These are phyloP conservation scores for Champsocephalus esox DNA, from an alignment of 2,797 vertebrate species.

Conservation along the genomic window DNA sequence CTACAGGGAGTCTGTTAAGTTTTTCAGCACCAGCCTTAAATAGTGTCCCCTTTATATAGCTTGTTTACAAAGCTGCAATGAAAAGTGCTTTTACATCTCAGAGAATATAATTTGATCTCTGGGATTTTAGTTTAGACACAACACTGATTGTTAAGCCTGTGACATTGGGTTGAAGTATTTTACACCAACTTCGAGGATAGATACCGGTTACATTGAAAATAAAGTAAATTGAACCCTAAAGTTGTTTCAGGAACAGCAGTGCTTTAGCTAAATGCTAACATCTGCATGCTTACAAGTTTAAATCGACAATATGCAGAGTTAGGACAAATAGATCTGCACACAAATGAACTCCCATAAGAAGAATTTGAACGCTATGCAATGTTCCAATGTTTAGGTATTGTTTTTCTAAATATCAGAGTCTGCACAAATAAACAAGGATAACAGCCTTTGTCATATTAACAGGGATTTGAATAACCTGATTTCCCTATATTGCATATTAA, in stretches of 20 bases:
- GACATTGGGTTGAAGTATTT: conserved; percentile 1
- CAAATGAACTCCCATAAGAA: too few relatives aligned
- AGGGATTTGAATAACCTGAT: too few relatives aligned
- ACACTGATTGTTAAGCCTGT: conserved; percentile 7
- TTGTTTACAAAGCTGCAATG: conserved; percentile 32
- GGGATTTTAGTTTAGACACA: conserved; percentile 22
- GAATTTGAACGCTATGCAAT: too few relatives aligned
- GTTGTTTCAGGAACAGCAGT: background rate
- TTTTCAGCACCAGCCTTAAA: conserved; percentile 52
- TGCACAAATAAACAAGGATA: too few relatives aligned
- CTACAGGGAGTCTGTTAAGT: conserved; percentile 56
- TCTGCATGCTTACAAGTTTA: background rate
- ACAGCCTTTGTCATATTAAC: too few relatives aligned
- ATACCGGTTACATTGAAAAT: background rate
- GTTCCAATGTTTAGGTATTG: too few relatives aligned
- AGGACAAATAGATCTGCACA: too few relatives aligned
- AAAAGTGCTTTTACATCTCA: conserved; percentile 21
- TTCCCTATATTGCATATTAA: too few relatives aligned
- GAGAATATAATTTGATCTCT: conserved; percentile 29
- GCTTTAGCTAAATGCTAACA: background rate
- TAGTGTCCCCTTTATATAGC: conserved; percentile 44
- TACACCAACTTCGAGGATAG: background rate
- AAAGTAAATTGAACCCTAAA: background rate
- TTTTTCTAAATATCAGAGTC: too few relatives aligned
- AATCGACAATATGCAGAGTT: background rate